Evolutionary conservation across 2,113 vertebrate species (phyloP).

Genomic region (Tragulus kanchil): DNA sequence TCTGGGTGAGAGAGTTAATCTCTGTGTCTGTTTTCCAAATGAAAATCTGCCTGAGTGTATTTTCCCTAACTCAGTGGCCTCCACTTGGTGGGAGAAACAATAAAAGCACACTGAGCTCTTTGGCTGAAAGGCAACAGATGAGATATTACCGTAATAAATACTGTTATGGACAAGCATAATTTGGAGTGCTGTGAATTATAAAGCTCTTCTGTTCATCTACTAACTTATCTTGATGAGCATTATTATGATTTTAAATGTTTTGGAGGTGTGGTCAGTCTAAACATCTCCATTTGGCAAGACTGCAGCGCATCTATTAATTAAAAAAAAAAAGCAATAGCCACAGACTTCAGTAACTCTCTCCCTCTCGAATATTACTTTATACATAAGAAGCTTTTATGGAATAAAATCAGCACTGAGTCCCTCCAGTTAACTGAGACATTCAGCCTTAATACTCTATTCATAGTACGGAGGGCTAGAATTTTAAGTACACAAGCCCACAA

Average conservation of each 20-base stretch:
- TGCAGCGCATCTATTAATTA: background rate
- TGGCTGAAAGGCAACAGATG: background rate
- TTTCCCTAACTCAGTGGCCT: background rate
- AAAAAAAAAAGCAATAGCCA: background rate
- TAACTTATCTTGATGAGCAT: slow-evolving; percentile 12
- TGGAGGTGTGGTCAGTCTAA: slow-evolving; percentile 24
- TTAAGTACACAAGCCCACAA: background rate
- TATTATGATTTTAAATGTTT: slow-evolving; percentile 29
- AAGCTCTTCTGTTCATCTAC: background rate
- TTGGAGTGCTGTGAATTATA: background rate
- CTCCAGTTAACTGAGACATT: slow-evolving; percentile 47
- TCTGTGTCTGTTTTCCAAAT: slow-evolving; percentile 38
- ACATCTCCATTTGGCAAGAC: slow-evolving; percentile 28
- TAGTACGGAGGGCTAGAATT: background rate
- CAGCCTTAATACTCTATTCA: background rate
- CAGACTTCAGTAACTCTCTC: background rate
- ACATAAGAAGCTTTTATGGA: slow-evolving; percentile 21
- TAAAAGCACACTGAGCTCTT: background rate
- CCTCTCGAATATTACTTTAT: slow-evolving; percentile 6
- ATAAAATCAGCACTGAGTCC: slow-evolving; percentile 45
- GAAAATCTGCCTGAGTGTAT: background rate
- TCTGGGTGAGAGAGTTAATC: background rate
- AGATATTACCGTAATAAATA: background rate
- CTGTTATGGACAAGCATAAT: background rate
- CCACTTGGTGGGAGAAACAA: background rate